Evolutionary conservation across 2,888 invertebrate genomes (phyloP), one percentile per base, ranked within the genome.

Genomic region (Hydriomena furcata): DNA sequence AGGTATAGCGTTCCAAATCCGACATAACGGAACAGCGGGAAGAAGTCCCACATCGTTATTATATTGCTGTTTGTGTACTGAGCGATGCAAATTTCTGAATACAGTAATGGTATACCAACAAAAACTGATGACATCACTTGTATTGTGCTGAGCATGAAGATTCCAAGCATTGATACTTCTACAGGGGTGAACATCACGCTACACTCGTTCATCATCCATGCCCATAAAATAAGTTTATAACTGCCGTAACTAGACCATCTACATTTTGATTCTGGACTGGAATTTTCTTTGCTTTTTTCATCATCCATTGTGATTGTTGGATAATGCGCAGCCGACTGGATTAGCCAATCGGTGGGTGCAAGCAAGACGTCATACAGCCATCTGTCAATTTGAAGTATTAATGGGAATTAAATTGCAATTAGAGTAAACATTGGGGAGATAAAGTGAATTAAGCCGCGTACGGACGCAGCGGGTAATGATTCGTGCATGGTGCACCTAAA

Each of bases 401-500:
- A 65, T 67, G 63, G 63, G 68, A 75, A 77, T 82, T 74, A 76
- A 82, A 80, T 73, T 68, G 69, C 74, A 73, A 76, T 84, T 82
- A 77, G 76, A 79, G 72, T 77, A 78, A 82, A 79, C 72, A 74
- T 76, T 75, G 70, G 73, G 63, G 73, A 79, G 80, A 84, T 85
- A 86, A 85, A 85, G 79, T 82, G 81, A 87, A 88, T 86, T 84
- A 84, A 84, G 79, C 71, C 74, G 74, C 75, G 74, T 73, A 72
- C 73, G 71, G 65, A 68, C 84, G 76, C 88, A 85, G 87, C 82
- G 86, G 85, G 90, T 83, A 89, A 89, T 87, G 87, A 89, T 88
- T 85, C 89, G 86, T 86, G 85, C 82, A 84, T 81, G 79, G 86
- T 82, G 82, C 82, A 82, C 84, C 88, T 87, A 88, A 89, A 88